Base-by-base conservation (phyloP, 2,113 vertebrate genomes). In the Thryonomys swinderianus region DNA sequence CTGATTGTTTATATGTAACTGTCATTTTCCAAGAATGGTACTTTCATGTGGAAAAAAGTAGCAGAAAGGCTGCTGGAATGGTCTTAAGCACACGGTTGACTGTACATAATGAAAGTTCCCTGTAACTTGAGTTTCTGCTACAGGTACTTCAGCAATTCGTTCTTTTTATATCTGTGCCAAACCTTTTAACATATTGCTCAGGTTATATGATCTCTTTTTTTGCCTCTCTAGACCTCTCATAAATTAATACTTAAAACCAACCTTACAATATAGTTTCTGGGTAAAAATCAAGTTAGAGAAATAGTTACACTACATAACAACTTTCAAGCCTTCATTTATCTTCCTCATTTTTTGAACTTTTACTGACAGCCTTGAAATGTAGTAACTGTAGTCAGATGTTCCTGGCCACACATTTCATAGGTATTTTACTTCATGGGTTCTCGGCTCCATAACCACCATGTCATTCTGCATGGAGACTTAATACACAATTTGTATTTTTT, bases 1-100 rank as follows among this genome's bases (percentile, higher is more conserved):
- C 88, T 96, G 64, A 98, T 97, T 98, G 74, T 97, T 98, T 98
- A 91, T 71, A 18, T 81, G 55, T 95, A 93, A 95, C 90, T 98
- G 96, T 97, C 95, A 97, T 97, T 98, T 98, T 95, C 69, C 84
- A 97, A 93, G 90, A 98, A 95, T 51, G 61, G 20, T 97, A 94
- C 95, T 98, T 98, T 98, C 90, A 97, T 96, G 94, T 97, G 92
- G 96, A 97, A 62, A 95, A 79, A 83, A 96, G 78, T 87, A 96
- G 96, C 83, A 45, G 37, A 80, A 90, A 91, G 97, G n/a, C 84
- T 98, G 92, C 88, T 96, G 84, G 95, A 96, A 97, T 97, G 97
- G 96, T 95, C 97, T 98, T 96, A 97, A 95, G 64, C 78, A 92
- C 96, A 96, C 87, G 93, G 59, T 45, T 95, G 95, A 83, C 95